These are phyloP conservation scores for Strix occidentalis DNA, from an alignment of 2,797 vertebrate genomes.

Conservation along the genomic window DNA sequence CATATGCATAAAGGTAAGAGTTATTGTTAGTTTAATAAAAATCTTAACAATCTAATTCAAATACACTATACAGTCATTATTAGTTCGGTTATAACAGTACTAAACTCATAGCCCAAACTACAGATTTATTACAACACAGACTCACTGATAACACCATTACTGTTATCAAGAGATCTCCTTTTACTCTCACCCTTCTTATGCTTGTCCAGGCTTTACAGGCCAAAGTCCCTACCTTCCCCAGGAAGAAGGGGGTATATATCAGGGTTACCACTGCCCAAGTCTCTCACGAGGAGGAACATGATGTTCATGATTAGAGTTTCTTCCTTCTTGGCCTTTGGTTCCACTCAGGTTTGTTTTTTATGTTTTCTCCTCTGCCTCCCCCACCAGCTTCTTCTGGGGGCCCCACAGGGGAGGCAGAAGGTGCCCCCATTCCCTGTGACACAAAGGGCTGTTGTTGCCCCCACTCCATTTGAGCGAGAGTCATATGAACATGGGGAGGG, in stretches of 20 bases:
- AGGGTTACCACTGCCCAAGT: background rate
- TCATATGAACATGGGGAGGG: accelerated
- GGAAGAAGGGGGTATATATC: background rate
- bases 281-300: background rate
- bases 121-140: background rate
- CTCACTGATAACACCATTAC: background rate
- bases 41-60: background rate
- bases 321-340: background rate
- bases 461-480: accelerated
- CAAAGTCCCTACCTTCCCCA: background rate
- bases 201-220: accelerated
- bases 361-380: background rate
- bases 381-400: background rate
- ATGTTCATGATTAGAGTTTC: background rate
- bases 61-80: background rate
- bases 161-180: background rate
- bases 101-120: background rate
- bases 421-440: accelerated
- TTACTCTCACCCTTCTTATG: background rate
- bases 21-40: background rate
- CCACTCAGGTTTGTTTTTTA: background rate
- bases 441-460: background rate
- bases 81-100: background rate
- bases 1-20: background rate
- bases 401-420: background rate